Evolutionary conservation across 2,113 vertebrate species (phyloP).

Genomic region (Hemichromis elongatus): DNA sequence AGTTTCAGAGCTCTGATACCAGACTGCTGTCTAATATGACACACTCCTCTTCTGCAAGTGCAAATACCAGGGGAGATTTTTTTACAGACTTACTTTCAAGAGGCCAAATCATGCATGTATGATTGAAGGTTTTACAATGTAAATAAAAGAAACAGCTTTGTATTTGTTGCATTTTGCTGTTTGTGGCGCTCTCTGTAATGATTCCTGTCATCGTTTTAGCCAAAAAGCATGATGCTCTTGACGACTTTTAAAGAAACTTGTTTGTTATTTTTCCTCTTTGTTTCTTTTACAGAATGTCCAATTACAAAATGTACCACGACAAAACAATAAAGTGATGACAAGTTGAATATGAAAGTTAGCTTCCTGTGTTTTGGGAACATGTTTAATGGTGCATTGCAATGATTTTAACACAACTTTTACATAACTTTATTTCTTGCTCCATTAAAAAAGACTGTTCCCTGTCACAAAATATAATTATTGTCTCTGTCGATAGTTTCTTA

Average conservation of each 20-base stretch:
- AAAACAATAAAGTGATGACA: conserved; percentile 70
- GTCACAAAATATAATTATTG: background rate
- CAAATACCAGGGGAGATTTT: conserved; percentile 26
- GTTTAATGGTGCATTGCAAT: background rate
- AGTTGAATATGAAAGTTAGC: conserved; percentile 41
- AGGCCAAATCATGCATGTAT: conserved; percentile 22
- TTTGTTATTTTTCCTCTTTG: conserved; percentile 6
- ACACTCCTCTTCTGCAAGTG: background rate
- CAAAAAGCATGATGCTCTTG: conserved; percentile 65
- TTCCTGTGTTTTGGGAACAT: background rate
- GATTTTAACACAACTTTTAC: too few species aligned
- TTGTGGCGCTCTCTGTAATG: conserved; percentile 61
- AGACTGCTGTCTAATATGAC: background rate
- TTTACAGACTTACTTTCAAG: conserved; percentile 45
- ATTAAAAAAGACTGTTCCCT: background rate
- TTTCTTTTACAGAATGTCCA: conserved; percentile 68
- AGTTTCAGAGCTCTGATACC: background rate
- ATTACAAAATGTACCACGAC: conserved; percentile 56
- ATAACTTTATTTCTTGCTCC: background rate
- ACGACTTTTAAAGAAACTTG: conserved; percentile 31
- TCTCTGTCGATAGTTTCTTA: background rate
- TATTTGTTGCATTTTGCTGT: conserved; percentile 65
- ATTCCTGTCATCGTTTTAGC: conserved; percentile 61
- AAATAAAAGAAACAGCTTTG: conserved; percentile 64
- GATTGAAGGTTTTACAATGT: conserved; percentile 39